Percentiles rank a stretch among this genome's conserved stretches.
Conservation (phyloP, 2,113 vertebrate genomes). For the Passer domesticus region DNA sequence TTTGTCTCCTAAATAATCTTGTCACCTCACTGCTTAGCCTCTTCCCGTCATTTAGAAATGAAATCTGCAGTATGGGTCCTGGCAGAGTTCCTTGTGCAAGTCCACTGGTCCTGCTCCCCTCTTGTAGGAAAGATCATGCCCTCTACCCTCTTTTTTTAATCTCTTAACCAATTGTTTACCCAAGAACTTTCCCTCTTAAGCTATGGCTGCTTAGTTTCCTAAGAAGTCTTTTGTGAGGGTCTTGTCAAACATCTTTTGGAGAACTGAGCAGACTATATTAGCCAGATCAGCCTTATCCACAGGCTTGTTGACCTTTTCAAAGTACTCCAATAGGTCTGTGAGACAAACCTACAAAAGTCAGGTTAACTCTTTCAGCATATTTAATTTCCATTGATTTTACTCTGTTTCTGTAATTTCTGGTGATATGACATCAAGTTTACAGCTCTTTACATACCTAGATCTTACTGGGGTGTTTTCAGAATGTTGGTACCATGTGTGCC, state of each 20-base stretch:
- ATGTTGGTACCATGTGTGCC: rapidly evolving
- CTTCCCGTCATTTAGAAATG: background rate
- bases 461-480: background rate
- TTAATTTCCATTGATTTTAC: background rate
- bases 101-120: background rate
- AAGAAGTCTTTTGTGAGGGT: slow-evolving; percentile 5
- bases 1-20: background rate
- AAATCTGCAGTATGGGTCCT: background rate
- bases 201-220: background rate
- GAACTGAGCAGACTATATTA: background rate
- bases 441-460: background rate
- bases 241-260: slow-evolving; percentile 2
- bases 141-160: slow-evolving; percentile 3
- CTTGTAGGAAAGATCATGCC: background rate
- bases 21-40: background rate
- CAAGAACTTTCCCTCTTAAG: background rate
- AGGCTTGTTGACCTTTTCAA: slow-evolving; percentile 40
- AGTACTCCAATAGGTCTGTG: background rate
- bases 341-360: background rate
- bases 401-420: background rate
- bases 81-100: background rate
- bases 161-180: slow-evolving; percentile 29
- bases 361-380: background rate
- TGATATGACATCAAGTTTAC: background rate
- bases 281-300: slow-evolving; percentile 28